phyloP scores from a whole-genome alignment of 2,797 vertebrate species.

The Xenentodon cancila region DNA sequence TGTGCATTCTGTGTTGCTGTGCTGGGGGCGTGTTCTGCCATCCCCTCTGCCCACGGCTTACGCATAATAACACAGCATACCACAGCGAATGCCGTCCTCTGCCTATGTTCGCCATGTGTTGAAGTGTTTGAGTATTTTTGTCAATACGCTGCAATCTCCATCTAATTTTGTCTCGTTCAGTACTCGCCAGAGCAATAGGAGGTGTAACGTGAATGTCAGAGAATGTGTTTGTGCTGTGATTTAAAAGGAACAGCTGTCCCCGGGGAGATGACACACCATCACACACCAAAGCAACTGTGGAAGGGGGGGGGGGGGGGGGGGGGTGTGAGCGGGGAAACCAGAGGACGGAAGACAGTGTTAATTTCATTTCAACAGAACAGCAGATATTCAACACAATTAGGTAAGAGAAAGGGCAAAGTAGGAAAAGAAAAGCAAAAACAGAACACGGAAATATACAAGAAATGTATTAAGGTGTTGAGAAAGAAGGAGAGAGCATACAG shows the following conservation, averaged over 20 bases:
- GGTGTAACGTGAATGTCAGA: slow-evolving; percentile 61
- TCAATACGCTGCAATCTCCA: slow-evolving; percentile 53
- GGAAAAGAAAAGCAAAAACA: slow-evolving; percentile 17
- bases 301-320: slow-evolving; percentile 21
- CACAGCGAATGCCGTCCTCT: slow-evolving; percentile 66
- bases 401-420: slow-evolving; percentile 8
- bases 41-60: slow-evolving; percentile 74
- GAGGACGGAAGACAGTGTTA: slow-evolving; percentile 43
- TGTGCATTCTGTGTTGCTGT: slow-evolving; percentile 59
- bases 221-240: slow-evolving; percentile 70
- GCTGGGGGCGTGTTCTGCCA: slow-evolving; percentile 78
- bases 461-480: slow-evolving; percentile 33
- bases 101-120: slow-evolving; percentile 24
- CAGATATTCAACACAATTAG: slow-evolving; percentile 19
- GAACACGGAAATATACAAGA: slow-evolving; percentile 43
- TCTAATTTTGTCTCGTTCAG: slow-evolving; percentile 81
- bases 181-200: slow-evolving; percentile 80
- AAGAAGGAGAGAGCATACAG: slow-evolving; percentile 25
- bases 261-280: slow-evolving; percentile 79
- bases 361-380: slow-evolving; percentile 60
- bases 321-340: slow-evolving; percentile 28
- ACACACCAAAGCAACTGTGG: slow-evolving; percentile 64
- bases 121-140: slow-evolving; percentile 42
- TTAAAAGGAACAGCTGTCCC: slow-evolving; percentile 89
- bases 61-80: slow-evolving; percentile 74